Evolutionary conservation across 53 echinoderm and acorn worm species (phyloP).

Genomic region (Temnopleurus reevesii): DNA sequence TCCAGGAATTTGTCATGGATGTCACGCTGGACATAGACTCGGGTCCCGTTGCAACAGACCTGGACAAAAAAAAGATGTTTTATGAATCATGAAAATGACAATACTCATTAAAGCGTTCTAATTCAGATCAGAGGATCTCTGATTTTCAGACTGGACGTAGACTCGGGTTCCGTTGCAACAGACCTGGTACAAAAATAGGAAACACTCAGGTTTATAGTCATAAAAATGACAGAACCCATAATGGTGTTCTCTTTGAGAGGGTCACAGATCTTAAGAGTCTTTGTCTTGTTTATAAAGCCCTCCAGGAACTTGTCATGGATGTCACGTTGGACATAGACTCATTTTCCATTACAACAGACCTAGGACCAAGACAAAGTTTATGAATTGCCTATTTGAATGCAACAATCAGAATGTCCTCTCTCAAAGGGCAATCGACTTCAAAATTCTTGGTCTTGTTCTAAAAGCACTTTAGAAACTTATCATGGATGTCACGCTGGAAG

Average conservation of each 20-base stretch:
- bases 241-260: constrained; percentile 75
- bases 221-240: constrained; percentile 76
- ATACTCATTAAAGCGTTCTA: too few relatives aligned
- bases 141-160: constrained; percentile 73
- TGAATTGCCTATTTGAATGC: too few relatives aligned
- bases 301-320: constrained; percentile 80
- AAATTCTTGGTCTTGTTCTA: background rate
- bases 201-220: background rate
- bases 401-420: too few relatives aligned
- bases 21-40: constrained; percentile 84
- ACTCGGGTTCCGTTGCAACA: constrained; percentile 92
- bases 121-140: too few relatives aligned
- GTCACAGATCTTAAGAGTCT: constrained; percentile 77
- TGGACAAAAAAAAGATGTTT: constrained; percentile 2
- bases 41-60: constrained; percentile 96
- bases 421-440: background rate
- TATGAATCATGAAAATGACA: too few relatives aligned
- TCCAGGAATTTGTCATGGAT: constrained; percentile 86
- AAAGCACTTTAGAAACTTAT: constrained; percentile 68
- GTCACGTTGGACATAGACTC: constrained; percentile 78
- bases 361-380: background rate
- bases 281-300: constrained; percentile 70
- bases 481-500: constrained; percentile 76
- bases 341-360: constrained; percentile 91
- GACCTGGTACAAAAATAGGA: constrained; percentile 47